Conservation (phyloP, 2,113 vertebrate genomes). For the Phasianus colchicus region DNA sequence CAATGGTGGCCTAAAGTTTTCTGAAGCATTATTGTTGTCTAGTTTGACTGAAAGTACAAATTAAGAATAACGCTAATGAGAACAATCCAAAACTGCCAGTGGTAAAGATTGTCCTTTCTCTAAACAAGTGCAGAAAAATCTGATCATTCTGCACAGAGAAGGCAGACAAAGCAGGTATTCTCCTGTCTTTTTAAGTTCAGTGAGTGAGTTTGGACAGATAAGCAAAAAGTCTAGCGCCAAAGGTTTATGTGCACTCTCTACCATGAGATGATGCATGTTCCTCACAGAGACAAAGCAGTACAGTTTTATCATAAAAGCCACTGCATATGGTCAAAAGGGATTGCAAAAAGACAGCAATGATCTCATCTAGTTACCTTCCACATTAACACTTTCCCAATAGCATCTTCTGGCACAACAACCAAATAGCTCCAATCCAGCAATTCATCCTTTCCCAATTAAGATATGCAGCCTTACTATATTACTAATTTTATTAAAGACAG, state of each 20-base stretch:
- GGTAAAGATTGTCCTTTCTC: neutral
- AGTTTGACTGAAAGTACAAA: neutral
- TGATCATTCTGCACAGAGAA: neutral
- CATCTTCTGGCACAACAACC: neutral
- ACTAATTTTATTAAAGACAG: neutral
- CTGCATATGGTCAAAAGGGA: neutral
- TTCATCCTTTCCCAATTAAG: neutral
- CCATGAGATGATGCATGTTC: neutral
- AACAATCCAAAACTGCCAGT: neutral
- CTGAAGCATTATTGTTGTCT: neutral
- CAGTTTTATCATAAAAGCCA: neutral
- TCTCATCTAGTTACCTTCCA: neutral
- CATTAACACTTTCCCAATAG: neutral
- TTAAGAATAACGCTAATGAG: neutral
- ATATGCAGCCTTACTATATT: neutral
- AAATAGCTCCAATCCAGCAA: neutral
- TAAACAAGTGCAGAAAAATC: neutral
- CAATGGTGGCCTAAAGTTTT: neutral
- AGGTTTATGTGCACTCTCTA: neutral
- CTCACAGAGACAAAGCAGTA: neutral
- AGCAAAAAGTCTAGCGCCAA: neutral
- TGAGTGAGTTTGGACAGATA: neutral
- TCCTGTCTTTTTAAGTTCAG: neutral
- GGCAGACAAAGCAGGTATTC: neutral
- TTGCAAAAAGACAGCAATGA: neutral